A percentile compares a stretch with the other conserved stretches of the same genome.
Conservation (phyloP, 2,113 vertebrate species). For the Carollia perspicillata region DNA sequence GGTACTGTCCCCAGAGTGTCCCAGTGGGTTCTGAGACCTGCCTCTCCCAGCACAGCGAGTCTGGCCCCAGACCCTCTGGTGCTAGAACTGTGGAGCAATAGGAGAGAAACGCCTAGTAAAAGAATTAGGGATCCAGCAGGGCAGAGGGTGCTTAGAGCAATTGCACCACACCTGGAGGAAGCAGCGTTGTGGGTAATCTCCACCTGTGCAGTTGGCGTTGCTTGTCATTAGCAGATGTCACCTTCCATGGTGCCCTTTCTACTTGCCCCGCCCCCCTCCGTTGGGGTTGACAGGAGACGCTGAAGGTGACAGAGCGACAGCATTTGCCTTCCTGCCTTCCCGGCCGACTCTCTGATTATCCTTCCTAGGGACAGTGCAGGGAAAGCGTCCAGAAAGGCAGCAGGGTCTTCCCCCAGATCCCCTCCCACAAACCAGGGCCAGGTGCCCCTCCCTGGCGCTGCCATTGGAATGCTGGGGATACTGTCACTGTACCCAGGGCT, state of each 20-base stretch:
- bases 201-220: rapidly evolving
- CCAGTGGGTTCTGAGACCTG: neutral
- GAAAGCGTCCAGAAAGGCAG: neutral
- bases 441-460: neutral
- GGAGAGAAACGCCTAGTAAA: neutral
- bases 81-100: rapidly evolving
- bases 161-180: neutral
- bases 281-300: neutral
- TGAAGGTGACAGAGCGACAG: too few species aligned
- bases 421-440: neutral
- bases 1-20: neutral
- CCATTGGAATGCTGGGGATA: neutral
- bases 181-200: neutral
- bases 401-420: neutral
- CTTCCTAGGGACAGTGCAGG: neutral
- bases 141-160: neutral
- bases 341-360: neutral
- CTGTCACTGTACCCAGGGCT: neutral
- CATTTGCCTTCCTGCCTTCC: neutral
- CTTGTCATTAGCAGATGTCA: neutral
- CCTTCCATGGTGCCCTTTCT: neutral
- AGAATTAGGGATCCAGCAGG: neutral
- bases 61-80: neutral
- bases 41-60: too few species aligned
- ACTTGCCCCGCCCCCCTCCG: rapidly evolving